Evolutionary conservation across 2,888 invertebrate species (phyloP).

Genomic region (Cerastoderma edule): DNA sequence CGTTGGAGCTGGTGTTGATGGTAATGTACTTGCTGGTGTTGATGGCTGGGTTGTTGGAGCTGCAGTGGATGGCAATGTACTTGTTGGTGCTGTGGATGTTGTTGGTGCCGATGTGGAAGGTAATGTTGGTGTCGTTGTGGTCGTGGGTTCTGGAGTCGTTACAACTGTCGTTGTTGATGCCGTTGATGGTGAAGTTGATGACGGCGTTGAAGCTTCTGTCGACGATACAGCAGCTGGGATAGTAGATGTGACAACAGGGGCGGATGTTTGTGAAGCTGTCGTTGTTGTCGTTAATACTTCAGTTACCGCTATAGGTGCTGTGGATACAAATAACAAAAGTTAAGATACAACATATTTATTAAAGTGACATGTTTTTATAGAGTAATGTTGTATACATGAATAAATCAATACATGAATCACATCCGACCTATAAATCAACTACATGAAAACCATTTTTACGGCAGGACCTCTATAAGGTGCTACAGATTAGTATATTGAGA

Average conservation of each 20-base stretch:
- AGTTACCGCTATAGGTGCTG: not conserved
- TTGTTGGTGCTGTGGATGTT: slow-evolving; percentile 1
- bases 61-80: slow-evolving; percentile 17
- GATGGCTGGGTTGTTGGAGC: slow-evolving; percentile 18
- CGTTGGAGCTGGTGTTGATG: slow-evolving; percentile 20
- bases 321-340: too few relatives aligned
- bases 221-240: slow-evolving; percentile 24
- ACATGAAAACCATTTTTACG: too few relatives aligned
- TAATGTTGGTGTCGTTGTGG: slow-evolving; percentile 28
- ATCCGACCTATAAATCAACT: too few relatives aligned
- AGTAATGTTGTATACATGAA: too few relatives aligned
- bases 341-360: too few relatives aligned
- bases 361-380: too few relatives aligned
- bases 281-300: not conserved
- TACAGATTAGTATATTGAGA: too few relatives aligned
- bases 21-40: not conserved
- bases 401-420: too few relatives aligned
- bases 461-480: too few relatives aligned
- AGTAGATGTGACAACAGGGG: slow-evolving; percentile 8
- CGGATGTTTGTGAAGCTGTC: slow-evolving; percentile 23
- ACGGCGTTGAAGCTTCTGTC: slow-evolving; percentile 19
- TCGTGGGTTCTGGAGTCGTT: slow-evolving; percentile 23
- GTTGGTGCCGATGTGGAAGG: slow-evolving; percentile 5
- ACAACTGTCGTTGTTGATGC: not conserved
- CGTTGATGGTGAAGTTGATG: slow-evolving; percentile 5